Base-by-base conservation (phyloP, 2,888 invertebrate species). In the Ochropacha duplaris region DNA sequence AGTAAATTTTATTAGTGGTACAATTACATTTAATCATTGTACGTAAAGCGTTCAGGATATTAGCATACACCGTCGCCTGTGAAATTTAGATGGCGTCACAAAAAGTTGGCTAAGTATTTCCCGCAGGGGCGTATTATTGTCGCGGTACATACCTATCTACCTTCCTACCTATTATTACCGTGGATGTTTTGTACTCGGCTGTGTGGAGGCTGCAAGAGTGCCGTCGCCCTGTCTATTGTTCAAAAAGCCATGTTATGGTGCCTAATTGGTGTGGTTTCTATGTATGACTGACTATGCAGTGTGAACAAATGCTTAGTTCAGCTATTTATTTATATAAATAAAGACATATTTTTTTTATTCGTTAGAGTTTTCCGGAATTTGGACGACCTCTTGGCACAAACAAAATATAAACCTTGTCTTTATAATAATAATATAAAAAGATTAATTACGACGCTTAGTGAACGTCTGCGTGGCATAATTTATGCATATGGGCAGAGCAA, bases 241-340 rank as follows among this genome's bases (percentile, higher is more conserved):
- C 71, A 67, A 66, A 75, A 74, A 73, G 69, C 72, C 65, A 65
- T 66, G 67, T 65, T 69, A 58, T 61, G 61, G 62, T 72, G 71
- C 71, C 72, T 78, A 78, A 78, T 78, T 78, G 74, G 65, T 74
- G 78, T 68, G 75, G 78, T 71, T 71, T 70, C 70, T 64, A 60
- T 9, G n/a, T n/a, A n/a, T n/a, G 39, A 16, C 70, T 65, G 63
- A 19, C 70, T 65, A 62, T 73, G 69, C 72, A 67, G 57, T 54
- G 56, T 71, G 72, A 70, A 72, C 76, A 79, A 79, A 76, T 78
- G 76, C 74, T 66, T 69, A 71, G 71, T 73, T 74, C 74, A n/a
- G n/a, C n/a, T n/a, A n/a, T n/a, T n/a, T n/a, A n/a, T n/a, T n/a
- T n/a, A n/a, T n/a, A n/a, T n/a, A n/a, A n/a, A n/a, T n/a, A n/a